These are phyloP conservation scores for Ptiloglossa arizonensis DNA, from an alignment of 1,140 invertebrate species.

Conservation along the genomic window DNA sequence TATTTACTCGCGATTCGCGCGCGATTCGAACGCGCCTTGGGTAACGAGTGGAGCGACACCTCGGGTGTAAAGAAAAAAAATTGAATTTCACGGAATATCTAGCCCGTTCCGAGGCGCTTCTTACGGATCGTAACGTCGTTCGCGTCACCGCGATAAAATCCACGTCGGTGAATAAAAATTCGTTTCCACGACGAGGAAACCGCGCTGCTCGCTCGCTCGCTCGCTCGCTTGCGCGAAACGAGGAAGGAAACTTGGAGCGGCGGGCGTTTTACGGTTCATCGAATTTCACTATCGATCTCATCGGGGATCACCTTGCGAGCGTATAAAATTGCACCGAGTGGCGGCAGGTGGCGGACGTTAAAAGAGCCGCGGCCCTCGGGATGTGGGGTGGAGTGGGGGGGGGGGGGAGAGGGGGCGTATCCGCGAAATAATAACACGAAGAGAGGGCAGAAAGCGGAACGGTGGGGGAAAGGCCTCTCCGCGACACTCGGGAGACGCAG, in stretches of 20 bases:
- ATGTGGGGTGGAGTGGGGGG: slow-evolving; percentile 23
- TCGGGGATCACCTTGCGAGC: slow-evolving; percentile 35
- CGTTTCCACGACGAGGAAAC: not conserved
- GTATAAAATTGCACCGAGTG: slow-evolving; percentile 29
- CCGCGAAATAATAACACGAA: slow-evolving; percentile 56
- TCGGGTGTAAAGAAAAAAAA: too few species aligned
- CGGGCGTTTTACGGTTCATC: slow-evolving; percentile 3
- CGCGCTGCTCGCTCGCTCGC: not conserved
- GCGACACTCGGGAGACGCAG: slow-evolving; percentile 33
- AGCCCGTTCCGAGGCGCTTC: not conserved
- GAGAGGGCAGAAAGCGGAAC: slow-evolving; percentile 20
- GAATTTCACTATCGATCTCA: slow-evolving; percentile 37
- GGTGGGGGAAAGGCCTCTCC: not conserved
- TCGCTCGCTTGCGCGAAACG: not conserved
- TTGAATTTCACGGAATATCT: too few species aligned
- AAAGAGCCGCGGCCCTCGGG: slow-evolving; percentile 6
- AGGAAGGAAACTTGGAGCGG: not conserved
- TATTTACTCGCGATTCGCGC: too few species aligned
- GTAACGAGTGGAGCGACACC: too few species aligned
- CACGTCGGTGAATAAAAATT: not conserved
- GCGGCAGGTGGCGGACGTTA: slow-evolving; percentile 55
- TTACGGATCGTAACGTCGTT: not conserved
- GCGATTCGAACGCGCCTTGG: too few species aligned
- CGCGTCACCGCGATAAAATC: not conserved
- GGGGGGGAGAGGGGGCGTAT: slow-evolving; percentile 19